Base-by-base conservation (phyloP, 1,140 invertebrate species). In the Drosophila ambigua region DNA sequence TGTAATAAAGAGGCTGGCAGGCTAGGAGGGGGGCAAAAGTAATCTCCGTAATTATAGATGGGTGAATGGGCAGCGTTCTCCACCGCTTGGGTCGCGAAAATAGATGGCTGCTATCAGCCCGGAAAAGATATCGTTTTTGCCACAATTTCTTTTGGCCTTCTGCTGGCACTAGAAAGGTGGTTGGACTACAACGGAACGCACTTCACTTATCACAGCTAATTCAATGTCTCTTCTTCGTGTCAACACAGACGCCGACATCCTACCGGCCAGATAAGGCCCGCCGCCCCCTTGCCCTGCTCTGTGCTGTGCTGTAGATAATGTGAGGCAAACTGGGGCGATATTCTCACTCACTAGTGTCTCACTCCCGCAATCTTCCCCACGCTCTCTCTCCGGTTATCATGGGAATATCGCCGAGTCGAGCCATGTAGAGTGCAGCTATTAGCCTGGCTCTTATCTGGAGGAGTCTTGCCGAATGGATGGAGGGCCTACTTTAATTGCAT, bases 401-500 rank as follows among this genome's bases (percentile, higher is more conserved):
- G 66, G 45, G 61, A 49, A 49, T 7, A 28, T 65, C 57, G 45
- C 62, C 26, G 48, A 41, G n/a, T 59, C 43, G 20, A 26, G 41
- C 15, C 23, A 24, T 41, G 13, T 4, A 39, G 41, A 72, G 68
- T 72, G 68, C 68, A 72, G 61, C 48, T 74, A 74, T 74, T 39
- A 39, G 11, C 11, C 11, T 2, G 8, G 35, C 60, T 57, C 50
- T 74, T 74, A 74, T 74, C 61, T 39, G 43, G 20, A 44, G n/a
- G 43, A 20, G 60, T 51, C 72, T 65, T 74, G 48, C 52, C 43
- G 65, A 66, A 74, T 52, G 50, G 31, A 64, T 51, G 71, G 53
- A 35, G 69, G 72, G 71, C 53, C 71, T 74, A 74, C 71, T 74
- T 74, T 74, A 74, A 74, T 74, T 74, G 72, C 72, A 74, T 65